Percentiles rank a stretch among this genome's conserved stretches.
phyloP scores from a whole-genome alignment of 2,888 invertebrate genomes.

The Pegoplata infirma region DNA sequence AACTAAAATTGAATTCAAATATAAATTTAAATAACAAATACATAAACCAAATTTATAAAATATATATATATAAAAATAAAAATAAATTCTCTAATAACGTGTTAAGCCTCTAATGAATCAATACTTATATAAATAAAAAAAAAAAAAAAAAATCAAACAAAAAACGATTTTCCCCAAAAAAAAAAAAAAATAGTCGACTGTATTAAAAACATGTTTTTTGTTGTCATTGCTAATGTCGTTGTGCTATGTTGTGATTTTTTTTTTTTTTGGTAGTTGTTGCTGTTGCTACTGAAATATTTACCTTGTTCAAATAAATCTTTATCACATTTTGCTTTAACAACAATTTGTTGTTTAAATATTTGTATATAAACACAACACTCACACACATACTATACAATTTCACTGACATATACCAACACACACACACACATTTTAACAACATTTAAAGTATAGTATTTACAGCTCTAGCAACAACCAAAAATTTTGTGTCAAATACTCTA shows the following conservation, averaged over 20 bases:
- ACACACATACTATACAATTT: too few species aligned
- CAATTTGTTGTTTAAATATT: constrained; percentile 58
- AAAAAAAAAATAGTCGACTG: background rate
- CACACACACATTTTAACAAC: constrained; percentile 4
- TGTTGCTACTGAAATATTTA: constrained; percentile 42
- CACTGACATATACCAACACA: background rate
- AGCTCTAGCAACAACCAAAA: constrained; percentile 1
- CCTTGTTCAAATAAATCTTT: constrained; percentile 47
- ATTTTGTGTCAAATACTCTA: background rate
- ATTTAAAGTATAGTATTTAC: background rate
- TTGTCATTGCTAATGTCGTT: background rate
- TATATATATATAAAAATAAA: background rate
- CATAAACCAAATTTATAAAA: too few species aligned
- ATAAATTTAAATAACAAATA: constrained; percentile 7
- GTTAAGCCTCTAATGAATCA: constrained; percentile 44
- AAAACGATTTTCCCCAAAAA: background rate
- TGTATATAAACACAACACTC: constrained; percentile 19
- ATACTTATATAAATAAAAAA: constrained; percentile 10
- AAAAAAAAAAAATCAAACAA: background rate
- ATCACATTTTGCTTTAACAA: constrained; percentile 44
- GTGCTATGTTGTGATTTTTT: background rate
- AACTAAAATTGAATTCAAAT: background rate
- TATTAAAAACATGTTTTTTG: background rate
- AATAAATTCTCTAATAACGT: constrained; percentile 18
- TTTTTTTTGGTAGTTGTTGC: background rate